phyloP scores from a whole-genome alignment of 1,140 invertebrate species.

The Microplitis demolitor region DNA sequence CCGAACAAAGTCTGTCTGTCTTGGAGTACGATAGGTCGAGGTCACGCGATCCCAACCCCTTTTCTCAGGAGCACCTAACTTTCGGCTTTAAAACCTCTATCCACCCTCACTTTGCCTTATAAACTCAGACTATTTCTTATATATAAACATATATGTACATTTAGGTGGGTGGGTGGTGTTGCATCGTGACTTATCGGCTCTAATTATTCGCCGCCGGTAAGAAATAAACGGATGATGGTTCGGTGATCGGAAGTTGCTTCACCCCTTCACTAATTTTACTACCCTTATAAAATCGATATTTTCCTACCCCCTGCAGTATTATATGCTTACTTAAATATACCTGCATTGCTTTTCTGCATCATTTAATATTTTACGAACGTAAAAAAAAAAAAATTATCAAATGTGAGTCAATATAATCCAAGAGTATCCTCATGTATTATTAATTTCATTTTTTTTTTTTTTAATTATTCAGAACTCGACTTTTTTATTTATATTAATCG shows the following conservation, averaged over 20 bases:
- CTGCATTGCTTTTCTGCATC: not conserved
- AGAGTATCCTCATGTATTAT: no score
- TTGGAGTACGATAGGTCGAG: constrained; percentile 52
- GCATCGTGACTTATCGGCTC: constrained; percentile 59
- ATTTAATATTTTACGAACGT: not conserved
- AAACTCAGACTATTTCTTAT: constrained; percentile 23
- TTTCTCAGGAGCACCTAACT: constrained; percentile 41
- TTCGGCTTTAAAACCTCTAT: constrained; percentile 34
- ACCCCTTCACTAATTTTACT: constrained; percentile 35
- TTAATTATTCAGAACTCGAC: not conserved
- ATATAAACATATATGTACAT: constrained; percentile 25
- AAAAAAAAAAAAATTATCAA: no score
- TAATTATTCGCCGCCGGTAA: constrained; percentile 53
- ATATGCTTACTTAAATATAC: not conserved
- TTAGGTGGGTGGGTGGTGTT: constrained; percentile 39
- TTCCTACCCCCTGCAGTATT: constrained; percentile 27
- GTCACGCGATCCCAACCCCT: constrained; percentile 53
- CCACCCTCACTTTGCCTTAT: constrained; percentile 9
- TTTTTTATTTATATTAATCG: no score
- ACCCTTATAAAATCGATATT: constrained; percentile 53
- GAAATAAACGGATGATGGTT: constrained; percentile 50
- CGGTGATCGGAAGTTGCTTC: constrained; percentile 42
- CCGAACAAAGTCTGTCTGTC: constrained; percentile 47
- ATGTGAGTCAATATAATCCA: no score
- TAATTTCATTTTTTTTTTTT: not conserved